A percentile compares a stretch with the other conserved stretches of the same genome.
These are phyloP conservation scores for Phalloptychus januarius DNA, from an alignment of 2,797 vertebrate species.

Conservation along the genomic window DNA sequence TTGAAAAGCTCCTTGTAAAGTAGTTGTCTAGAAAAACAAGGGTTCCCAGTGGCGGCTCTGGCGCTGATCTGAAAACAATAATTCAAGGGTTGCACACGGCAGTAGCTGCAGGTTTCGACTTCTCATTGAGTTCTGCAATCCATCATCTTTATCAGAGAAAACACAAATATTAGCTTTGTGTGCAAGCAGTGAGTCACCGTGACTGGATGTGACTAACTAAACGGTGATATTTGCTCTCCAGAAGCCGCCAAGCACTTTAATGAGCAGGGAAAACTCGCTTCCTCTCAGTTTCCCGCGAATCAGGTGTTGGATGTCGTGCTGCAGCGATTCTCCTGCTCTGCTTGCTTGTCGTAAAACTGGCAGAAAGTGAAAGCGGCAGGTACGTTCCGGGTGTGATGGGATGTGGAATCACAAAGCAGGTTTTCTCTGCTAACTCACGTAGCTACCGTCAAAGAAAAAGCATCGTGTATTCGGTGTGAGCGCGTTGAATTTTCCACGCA, in stretches of 20 bases:
- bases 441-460: background rate
- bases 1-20: background rate
- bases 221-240: background rate
- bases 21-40: background rate
- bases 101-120: background rate
- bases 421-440: background rate
- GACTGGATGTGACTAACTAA: background rate
- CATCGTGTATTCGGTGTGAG: background rate
- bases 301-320: background rate
- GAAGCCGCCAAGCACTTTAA: background rate
- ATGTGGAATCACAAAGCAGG: background rate
- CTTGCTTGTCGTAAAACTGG: background rate
- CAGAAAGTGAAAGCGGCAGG: slow-evolving; percentile 3
- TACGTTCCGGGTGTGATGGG: background rate
- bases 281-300: background rate
- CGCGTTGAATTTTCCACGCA: background rate
- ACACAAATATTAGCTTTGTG: background rate
- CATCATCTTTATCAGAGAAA: slow-evolving; percentile 4
- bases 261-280: background rate
- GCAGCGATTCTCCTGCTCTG: background rate
- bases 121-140: background rate
- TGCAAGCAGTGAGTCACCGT: background rate
- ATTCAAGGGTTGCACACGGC: background rate
- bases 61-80: background rate
- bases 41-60: background rate